Base-by-base conservation (phyloP, 2,888 invertebrate species). In the Chalcosyrphus nemorum region DNA sequence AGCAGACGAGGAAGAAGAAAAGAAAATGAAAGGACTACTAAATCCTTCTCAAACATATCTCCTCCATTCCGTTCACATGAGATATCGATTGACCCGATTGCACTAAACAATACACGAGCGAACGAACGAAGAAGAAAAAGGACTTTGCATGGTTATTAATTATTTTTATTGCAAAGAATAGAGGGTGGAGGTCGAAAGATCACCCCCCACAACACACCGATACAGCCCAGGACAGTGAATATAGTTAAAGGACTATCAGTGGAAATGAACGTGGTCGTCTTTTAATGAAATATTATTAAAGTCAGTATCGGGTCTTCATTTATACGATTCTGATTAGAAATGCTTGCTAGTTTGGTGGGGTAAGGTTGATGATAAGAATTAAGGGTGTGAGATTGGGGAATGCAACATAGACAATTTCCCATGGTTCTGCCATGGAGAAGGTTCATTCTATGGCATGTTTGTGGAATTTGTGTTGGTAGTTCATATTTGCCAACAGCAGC, bases 81-180 rank as follows among this genome's bases (percentile, higher is more conserved):
- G 61, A 74, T 82, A 78, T 82, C 59, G 82, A 82, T 82, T 82
- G 82, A 82, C 82, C 82, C 72, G 66, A 74, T 78, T 82, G 78
- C 78, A 68, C 66, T 56, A 66, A 74, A 43, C 43, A 71, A 72
- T 56, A 24, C 35, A 13, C 21, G n/a, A n/a, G n/a, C n/a, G 24
- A 56, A 56, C n/a, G 11, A 61, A 47, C n/a, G 61, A 56, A 65
- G 17, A 56, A 54, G 52, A 61, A 41, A 54, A 56, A 68, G 45
- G 50, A 47, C 59, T 72, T 78, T 72, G 72, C 78, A 78, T 78
- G 82, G 82, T 78, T 82, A 82, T 82, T 82, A 82, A 82, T 82
- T 82, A 78, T 74, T 82, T 78, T 72, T 82, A 82, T 82, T 82
- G 82, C 82, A 78, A 78, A 61, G 41, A 66, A 15, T 17, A 47